Conservation (phyloP, 2,797 vertebrate species). For the Etheostoma nigrum region DNA sequence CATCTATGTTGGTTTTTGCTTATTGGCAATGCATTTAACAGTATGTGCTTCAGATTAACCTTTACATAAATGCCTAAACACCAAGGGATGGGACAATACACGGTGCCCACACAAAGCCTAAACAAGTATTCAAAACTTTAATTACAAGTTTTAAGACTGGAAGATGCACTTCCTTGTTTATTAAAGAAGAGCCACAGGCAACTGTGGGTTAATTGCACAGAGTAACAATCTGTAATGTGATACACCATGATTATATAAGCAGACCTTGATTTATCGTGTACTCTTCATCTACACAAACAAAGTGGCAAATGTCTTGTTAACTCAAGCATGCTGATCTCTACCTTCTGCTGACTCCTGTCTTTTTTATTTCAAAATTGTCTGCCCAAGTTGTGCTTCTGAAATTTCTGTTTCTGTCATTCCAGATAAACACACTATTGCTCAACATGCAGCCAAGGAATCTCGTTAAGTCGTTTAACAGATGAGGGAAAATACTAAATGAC, state of each 20-base stretch:
- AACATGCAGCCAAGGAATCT: slow-evolving; percentile 18
- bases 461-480: slow-evolving; percentile 58
- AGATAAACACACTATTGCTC: slow-evolving; percentile 57
- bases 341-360: background rate
- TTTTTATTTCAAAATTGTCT: slow-evolving; percentile 26
- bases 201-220: background rate
- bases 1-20: slow-evolving; percentile 11
- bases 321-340: slow-evolving; percentile 2
- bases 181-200: slow-evolving; percentile 17
- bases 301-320: slow-evolving; percentile 21
- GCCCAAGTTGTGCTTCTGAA: slow-evolving; percentile 43
- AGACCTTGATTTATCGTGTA: slow-evolving; percentile 18
- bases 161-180: slow-evolving; percentile 28
- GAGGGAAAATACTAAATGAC: slow-evolving; percentile 27
- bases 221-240: slow-evolving; percentile 14
- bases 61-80: slow-evolving; percentile 36
- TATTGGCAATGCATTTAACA: background rate
- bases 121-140: slow-evolving; percentile 39
- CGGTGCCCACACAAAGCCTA: slow-evolving; percentile 7
- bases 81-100: background rate
- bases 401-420: slow-evolving; percentile 51
- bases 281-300: slow-evolving; percentile 34
- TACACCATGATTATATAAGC: slow-evolving; percentile 7
- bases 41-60: slow-evolving; percentile 38
- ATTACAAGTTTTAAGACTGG: slow-evolving; percentile 9